phyloP scores from a whole-genome alignment of 2,113 vertebrate species.

The Tupaia chinensis region DNA sequence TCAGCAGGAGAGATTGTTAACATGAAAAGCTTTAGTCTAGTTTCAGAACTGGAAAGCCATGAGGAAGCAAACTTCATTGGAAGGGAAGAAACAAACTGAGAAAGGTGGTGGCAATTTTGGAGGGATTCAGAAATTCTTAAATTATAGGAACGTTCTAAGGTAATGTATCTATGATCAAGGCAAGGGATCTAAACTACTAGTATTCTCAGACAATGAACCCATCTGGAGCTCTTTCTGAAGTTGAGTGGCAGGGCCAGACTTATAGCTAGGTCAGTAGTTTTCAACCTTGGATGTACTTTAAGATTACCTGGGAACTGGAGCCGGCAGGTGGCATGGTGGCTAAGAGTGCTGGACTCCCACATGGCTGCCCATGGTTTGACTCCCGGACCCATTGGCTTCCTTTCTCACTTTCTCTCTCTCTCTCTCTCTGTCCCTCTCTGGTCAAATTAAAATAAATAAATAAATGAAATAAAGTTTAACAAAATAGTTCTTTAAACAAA shows the following conservation, averaged over 20 bases:
- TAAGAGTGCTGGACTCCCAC: no score
- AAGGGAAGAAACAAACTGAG: background rate
- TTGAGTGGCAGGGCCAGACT: background rate
- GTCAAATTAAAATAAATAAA: no score
- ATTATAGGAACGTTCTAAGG: conserved; percentile 10
- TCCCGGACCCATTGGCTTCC: no score
- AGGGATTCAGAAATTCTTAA: conserved; percentile 15
- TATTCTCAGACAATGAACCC: background rate
- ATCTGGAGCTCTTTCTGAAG: conserved; percentile 26
- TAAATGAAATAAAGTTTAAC: no score
- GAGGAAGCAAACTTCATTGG: conserved; percentile 21
- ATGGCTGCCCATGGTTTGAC: no score
- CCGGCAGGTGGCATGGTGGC: no score
- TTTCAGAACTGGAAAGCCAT: conserved; percentile 27
- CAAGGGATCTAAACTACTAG: background rate
- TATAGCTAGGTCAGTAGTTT: conserved; percentile 40
- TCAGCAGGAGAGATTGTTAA: background rate
- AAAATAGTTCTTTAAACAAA: no score
- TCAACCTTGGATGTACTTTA: conserved; percentile 40
- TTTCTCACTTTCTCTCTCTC: no score
- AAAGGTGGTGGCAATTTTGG: background rate
- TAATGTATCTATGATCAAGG: conserved; percentile 31
- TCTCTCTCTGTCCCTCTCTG: no score
- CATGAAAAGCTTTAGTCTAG: background rate
- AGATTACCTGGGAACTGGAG: background rate